A percentile compares a stretch with the other conserved stretches of the same genome.
These are phyloP conservation scores for Hemithea aestivaria DNA, from an alignment of 2,888 invertebrate species.

Conservation along the genomic window DNA sequence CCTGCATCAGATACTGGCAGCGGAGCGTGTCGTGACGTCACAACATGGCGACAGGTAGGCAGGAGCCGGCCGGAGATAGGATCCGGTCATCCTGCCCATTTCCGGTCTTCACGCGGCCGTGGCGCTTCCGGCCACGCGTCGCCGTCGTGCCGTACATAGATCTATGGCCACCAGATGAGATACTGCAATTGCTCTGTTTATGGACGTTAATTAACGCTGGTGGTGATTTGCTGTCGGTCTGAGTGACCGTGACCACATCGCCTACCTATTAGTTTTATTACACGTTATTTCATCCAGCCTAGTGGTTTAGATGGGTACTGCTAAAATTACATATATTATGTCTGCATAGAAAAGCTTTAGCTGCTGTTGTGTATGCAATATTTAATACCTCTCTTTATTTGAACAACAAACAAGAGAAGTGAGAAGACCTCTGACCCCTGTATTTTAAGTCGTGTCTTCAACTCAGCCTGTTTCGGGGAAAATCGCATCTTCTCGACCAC, in stretches of 20 bases:
- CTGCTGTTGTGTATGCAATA: too few relatives aligned
- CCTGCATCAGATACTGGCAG: slow-evolving; percentile 22
- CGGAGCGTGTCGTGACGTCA: slow-evolving; percentile 58
- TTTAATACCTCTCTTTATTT: too few relatives aligned
- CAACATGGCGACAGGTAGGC: slow-evolving; percentile 73
- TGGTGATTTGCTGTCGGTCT: slow-evolving; percentile 3
- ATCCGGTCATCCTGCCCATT: slow-evolving; percentile 80
- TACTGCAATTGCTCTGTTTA: slow-evolving; percentile 13
- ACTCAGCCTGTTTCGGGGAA: too few relatives aligned
- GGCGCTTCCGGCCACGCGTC: slow-evolving; percentile 78
- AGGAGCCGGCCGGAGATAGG: slow-evolving; percentile 72
- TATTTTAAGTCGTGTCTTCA: too few relatives aligned
- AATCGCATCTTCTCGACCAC: too few relatives aligned
- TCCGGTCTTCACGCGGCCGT: slow-evolving; percentile 80
- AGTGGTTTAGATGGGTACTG: too few relatives aligned
- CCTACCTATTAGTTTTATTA: too few relatives aligned
- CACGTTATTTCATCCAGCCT: too few relatives aligned
- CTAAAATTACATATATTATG: too few relatives aligned
- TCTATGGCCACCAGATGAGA: slow-evolving; percentile 51
- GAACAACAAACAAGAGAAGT: too few relatives aligned
- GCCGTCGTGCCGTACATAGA: slow-evolving; percentile 55
- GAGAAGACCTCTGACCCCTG: too few relatives aligned
- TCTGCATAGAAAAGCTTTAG: too few relatives aligned
- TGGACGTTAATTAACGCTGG: slow-evolving; percentile 11
- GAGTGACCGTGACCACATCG: not conserved